These are phyloP conservation scores for Sialia sialis DNA, from an alignment of 2,113 vertebrate genomes.

Conservation along the genomic window DNA sequence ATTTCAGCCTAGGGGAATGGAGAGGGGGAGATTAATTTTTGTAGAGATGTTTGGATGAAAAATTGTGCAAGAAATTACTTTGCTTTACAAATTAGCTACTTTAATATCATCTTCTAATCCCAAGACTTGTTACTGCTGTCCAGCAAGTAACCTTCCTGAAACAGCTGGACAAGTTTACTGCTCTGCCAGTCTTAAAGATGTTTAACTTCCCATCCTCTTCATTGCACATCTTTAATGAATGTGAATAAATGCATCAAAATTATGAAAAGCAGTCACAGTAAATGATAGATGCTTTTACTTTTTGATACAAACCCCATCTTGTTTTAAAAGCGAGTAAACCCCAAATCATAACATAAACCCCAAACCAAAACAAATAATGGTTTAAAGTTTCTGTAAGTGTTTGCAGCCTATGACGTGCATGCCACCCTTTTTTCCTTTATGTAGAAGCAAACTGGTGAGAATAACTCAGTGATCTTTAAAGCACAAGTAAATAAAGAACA, in stretches of 20 bases:
- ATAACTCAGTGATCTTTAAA: neutral
- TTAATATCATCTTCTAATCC: neutral
- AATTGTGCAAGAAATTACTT: neutral
- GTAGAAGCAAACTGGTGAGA: neutral
- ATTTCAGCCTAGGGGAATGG: neutral
- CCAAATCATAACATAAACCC: too few relatives aligned
- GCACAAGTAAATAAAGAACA: neutral
- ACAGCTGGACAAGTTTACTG: neutral
- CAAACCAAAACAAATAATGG: neutral
- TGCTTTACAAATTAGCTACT: neutral
- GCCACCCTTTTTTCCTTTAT: neutral
- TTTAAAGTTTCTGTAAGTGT: neutral
- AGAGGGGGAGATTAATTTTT: neutral
- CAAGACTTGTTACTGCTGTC: neutral
- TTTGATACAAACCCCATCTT: neutral
- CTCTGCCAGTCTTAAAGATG: neutral
- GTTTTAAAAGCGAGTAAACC: neutral
- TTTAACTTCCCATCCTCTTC: neutral
- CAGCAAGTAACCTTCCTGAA: neutral
- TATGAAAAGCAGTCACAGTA: neutral
- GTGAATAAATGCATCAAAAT: neutral
- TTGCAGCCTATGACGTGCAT: neutral
- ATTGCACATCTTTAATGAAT: neutral
- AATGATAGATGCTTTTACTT: neutral
- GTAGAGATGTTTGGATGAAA: neutral